Evolutionary conservation across 1,140 invertebrate genomes (phyloP).

Genomic region (Papilio polytes): DNA sequence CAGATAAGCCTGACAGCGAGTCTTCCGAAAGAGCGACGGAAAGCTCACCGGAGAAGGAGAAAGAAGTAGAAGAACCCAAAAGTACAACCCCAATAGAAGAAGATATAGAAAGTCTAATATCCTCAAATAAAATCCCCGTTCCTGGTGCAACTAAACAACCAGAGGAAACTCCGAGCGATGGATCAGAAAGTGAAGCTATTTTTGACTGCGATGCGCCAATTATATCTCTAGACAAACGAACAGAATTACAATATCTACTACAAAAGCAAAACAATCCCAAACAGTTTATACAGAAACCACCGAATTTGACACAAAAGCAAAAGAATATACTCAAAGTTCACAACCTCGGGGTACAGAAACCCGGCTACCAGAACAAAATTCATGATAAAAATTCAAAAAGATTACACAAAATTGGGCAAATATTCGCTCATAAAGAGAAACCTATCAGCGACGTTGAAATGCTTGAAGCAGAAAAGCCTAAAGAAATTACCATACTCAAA

Average conservation of each 20-base stretch:
- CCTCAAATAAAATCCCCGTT: constrained; percentile 80
- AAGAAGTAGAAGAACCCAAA: constrained; percentile 54
- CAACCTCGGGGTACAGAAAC: constrained; percentile 72
- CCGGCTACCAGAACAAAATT: constrained; percentile 71
- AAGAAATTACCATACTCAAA: constrained; percentile 64
- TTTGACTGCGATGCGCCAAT: constrained; percentile 64
- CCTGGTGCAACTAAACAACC: constrained; percentile 62
- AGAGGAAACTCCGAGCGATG: constrained; percentile 61
- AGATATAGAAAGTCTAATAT: constrained; percentile 82
- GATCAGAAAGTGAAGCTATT: constrained; percentile 64
- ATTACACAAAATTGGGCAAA: constrained; percentile 80
- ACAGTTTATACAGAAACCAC: constrained; percentile 69
- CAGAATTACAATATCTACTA: constrained; percentile 77
- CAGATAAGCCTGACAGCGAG: constrained; percentile 70
- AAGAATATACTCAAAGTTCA: constrained; percentile 75
- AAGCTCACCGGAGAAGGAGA: constrained; percentile 71
- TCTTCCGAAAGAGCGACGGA: constrained; percentile 69
- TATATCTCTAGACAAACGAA: constrained; percentile 75
- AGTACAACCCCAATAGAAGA: constrained; percentile 62
- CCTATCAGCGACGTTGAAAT: constrained; percentile 58
- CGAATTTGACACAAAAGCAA: constrained; percentile 75
- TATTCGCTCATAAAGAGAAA: constrained; percentile 71
- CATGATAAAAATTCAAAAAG: constrained; percentile 76
- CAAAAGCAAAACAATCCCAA: constrained; percentile 81
- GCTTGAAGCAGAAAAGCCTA: constrained; percentile 58